Percentiles rank a stretch among this genome's conserved stretches.
These are phyloP conservation scores for Gerris lacustris DNA, from an alignment of 2,888 invertebrate species.

Conservation along the genomic window DNA sequence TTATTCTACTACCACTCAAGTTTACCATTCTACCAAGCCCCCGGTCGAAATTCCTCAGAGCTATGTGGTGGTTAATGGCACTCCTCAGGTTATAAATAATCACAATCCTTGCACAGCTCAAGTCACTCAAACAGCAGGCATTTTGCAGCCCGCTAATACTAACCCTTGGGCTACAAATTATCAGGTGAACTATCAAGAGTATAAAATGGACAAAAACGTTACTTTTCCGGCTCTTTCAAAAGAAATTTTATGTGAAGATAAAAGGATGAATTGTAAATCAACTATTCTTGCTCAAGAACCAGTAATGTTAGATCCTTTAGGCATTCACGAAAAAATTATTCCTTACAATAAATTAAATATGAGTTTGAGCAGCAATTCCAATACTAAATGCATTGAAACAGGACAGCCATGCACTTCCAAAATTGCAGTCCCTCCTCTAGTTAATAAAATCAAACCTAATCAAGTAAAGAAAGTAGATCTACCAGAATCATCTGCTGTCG, in stretches of 20 bases:
- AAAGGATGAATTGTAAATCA: slow-evolving; percentile 26
- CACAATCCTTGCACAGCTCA: slow-evolving; percentile 16
- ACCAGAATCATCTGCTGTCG: slow-evolving; percentile 19
- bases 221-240: slow-evolving; percentile 25
- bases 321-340: neutral
- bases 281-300: slow-evolving; percentile 21
- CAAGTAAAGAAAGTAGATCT: slow-evolving; percentile 24
- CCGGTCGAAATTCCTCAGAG: slow-evolving; percentile 27
- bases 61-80: slow-evolving; percentile 29
- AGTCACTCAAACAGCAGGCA: slow-evolving; percentile 11
- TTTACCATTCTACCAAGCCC: slow-evolving; percentile 73
- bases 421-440: neutral
- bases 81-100: slow-evolving; percentile 19
- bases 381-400: neutral
- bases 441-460: slow-evolving; percentile 11
- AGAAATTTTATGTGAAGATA: slow-evolving; percentile 23
- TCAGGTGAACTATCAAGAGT: slow-evolving; percentile 26
- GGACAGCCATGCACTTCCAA: neutral
- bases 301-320: slow-evolving; percentile 6
- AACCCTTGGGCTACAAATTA: slow-evolving; percentile 22
- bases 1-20: slow-evolving; percentile 70
- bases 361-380: too few species aligned
- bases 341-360: too few species aligned
- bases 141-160: slow-evolving; percentile 10
- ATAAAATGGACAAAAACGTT: slow-evolving; percentile 24